Base-by-base conservation (phyloP, 2,888 invertebrate species). In the Caenorhabditis sp. region DNA sequence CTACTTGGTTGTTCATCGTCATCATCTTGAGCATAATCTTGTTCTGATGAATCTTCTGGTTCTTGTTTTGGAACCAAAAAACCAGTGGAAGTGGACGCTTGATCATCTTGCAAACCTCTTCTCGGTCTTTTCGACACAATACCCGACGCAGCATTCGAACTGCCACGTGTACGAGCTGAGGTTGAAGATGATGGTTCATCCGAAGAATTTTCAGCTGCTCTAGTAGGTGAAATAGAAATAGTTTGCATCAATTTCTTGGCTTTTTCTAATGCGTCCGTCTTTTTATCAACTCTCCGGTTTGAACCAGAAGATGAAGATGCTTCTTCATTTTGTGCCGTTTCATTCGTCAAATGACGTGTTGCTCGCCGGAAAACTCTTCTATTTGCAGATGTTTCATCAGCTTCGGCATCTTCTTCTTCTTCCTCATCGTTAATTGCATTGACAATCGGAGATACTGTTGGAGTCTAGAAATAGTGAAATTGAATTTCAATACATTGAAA, bases 231-330 rank as follows among this genome's bases (percentile, higher is more conserved):
- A 17, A 56, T 56, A 17, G 56, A 23, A 26, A 56, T 56, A 10
- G 21, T 26, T 17, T 56, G 23, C 56, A 56, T 56, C 17, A 53
- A 53, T 53, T 53, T n/a, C n/a, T 53, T 53, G 3, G 53, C 53
- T 53, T 21, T 53, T 21, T 53, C 53, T 23, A 53, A 23, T 12
- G 53, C 53, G 21, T 21, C 53, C 1, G 21, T 53, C 21, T 53
- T 53, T 21, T 21, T 5, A 53, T 53, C 53, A 2, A 21, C 3
- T 53, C 12, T 53, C 21, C 53, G n/a, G 3, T 17, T 23, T 12
- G 53, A 8, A 31, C 31, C 31, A 31, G 31, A 7, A 10, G 31
- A 31, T 4, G 31, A 7, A 4, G 31, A 31, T 7, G 31, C 5
- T 31, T 31, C 31, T 4, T 31, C 31, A 31, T 31, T 31, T 21